phyloP scores from a whole-genome alignment of 2,113 vertebrate genomes.

The Phrynocephalus versicolor region DNA sequence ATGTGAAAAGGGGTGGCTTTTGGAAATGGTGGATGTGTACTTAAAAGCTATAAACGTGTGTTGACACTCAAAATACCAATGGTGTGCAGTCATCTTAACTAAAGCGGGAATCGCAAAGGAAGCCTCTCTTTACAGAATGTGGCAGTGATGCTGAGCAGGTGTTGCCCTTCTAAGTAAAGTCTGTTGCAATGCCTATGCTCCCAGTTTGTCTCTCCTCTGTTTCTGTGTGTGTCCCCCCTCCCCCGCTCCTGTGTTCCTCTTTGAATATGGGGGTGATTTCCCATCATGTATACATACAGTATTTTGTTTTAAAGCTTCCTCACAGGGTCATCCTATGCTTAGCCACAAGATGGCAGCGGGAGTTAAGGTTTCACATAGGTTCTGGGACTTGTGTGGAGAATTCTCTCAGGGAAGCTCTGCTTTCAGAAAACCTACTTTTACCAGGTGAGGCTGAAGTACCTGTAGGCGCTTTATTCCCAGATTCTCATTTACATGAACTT shows the following conservation, averaged over 20 bases:
- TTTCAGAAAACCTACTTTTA: background rate
- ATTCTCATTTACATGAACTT: too few relatives aligned
- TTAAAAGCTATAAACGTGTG: background rate
- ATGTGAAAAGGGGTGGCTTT: background rate
- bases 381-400: background rate
- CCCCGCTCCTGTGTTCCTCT: background rate
- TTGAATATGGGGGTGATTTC: background rate
- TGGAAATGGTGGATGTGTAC: background rate
- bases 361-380: slow-evolving; percentile 3
- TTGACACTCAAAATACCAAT: background rate
- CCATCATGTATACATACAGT: background rate
- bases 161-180: background rate
- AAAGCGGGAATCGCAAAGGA: background rate
- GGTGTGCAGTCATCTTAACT: background rate
- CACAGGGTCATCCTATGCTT: background rate
- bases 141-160: background rate
- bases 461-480: too few relatives aligned
- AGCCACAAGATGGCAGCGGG: slow-evolving; percentile 75
- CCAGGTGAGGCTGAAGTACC: too few relatives aligned
- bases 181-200: background rate
- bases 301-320: slow-evolving; percentile 8
- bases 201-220: background rate
- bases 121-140: background rate
- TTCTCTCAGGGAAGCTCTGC: background rate
- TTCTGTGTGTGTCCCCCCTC: background rate